A percentile compares a stretch with the other conserved stretches of the same genome.
phyloP scores from a whole-genome alignment of 2,888 invertebrate genomes.

The Teleiodes luculella region DNA sequence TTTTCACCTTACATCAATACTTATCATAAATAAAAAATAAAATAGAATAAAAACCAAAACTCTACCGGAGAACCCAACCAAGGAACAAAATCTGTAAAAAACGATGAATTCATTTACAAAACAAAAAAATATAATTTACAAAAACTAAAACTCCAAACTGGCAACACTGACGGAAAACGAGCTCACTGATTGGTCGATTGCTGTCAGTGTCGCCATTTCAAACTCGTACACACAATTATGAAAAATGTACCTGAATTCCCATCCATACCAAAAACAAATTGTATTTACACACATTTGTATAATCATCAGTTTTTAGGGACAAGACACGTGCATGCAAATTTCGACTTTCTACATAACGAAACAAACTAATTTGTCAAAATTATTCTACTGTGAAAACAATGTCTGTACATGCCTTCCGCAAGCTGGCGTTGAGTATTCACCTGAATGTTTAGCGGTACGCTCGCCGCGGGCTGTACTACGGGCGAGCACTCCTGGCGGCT shows the following conservation, averaged over 20 bases:
- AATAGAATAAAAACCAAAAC: slow-evolving; percentile 53
- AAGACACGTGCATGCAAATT: slow-evolving; percentile 15
- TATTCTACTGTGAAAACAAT: slow-evolving; percentile 4
- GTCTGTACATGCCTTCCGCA: slow-evolving; percentile 15
- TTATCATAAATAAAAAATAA: slow-evolving; percentile 32
- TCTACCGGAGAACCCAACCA: slow-evolving; percentile 72
- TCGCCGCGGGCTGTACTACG: slow-evolving; percentile 20
- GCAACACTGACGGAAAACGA: background rate
- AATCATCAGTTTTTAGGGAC: background rate
- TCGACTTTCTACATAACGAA: slow-evolving; percentile 14
- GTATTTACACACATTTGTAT: background rate
- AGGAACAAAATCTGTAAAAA: slow-evolving; percentile 65
- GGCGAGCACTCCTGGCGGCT: slow-evolving; percentile 52
- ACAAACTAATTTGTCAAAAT: slow-evolving; percentile 3
- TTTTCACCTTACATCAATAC: background rate
- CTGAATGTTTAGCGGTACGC: slow-evolving; percentile 32
- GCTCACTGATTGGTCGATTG: background rate
- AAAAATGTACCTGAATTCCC: background rate
- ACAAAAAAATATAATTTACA: slow-evolving; percentile 21
- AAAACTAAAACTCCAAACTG: background rate
- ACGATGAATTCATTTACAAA: slow-evolving; percentile 43
- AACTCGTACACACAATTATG: background rate
- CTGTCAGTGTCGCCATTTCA: background rate
- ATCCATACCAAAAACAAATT: background rate
- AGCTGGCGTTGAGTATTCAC: slow-evolving; percentile 32